Evolutionary conservation across 2,888 invertebrate genomes (phyloP), one percentile per base, ranked within the genome.

Genomic region (Carcina quercana): DNA sequence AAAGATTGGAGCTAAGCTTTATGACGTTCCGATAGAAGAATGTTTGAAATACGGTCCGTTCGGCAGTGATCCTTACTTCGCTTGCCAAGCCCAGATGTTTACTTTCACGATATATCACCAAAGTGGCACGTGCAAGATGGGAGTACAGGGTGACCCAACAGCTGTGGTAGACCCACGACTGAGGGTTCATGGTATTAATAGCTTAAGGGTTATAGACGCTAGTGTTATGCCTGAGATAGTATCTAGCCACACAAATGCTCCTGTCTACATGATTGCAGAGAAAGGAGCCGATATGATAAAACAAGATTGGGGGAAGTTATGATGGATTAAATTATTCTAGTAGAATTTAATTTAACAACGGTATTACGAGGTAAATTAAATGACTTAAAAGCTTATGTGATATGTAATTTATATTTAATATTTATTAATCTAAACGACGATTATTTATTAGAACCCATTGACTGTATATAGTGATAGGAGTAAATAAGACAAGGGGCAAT

Each of bases 181-280:
- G 32, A 74, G 76, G 43, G 88, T 91, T 1, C 87, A 90, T 50
- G 93, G 92, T 4, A 76, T 93, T 7, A 70, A 84, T 8, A 86
- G 87, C 3, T 68, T 94, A 22, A 76, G 94, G 42, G 92, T 94
- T 0, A 88, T 92, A 35, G 93, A 94, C 57, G 92, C 92, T 0
- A 92, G 92, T 42, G 86, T 94, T 24, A 94, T 94, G 87, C 94
- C 94, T 1, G 87, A 87, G 60, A 89, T 94, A 25, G 88, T 89
- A 1, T 89, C 92, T 1, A 90, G 89, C 13, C 93, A 93, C 57
- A 93, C 93, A 0, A 93, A 93, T 50, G 89, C 91, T 0, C 91
- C 93, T 0, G 86, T 86, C 1, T 91, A 87, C 40, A 93, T 94
- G 93, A 92, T 94, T 48, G 93, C 92, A 2, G 94, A 94, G 62